Conservation (phyloP, 2,113 vertebrate genomes). For the Festucalex cinctus region DNA sequence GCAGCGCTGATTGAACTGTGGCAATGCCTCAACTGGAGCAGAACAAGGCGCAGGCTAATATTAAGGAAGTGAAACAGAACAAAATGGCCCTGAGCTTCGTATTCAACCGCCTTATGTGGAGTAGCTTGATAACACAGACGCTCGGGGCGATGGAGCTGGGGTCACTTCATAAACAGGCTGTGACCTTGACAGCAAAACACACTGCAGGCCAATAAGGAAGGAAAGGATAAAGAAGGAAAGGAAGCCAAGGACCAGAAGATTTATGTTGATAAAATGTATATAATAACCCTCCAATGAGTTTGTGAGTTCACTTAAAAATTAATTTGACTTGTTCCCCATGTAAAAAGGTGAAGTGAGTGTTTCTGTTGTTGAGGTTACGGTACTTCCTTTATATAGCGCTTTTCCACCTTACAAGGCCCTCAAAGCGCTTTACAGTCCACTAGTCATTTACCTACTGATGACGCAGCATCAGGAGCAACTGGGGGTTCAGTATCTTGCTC, state of each 20-base stretch:
- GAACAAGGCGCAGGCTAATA: constrained; percentile 44
- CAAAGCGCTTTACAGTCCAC: too few relatives aligned
- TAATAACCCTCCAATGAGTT: not conserved
- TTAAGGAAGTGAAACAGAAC: constrained; percentile 38
- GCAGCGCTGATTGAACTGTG: constrained; percentile 24
- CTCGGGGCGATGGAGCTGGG: constrained; percentile 20
- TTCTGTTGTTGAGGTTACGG: too few relatives aligned
- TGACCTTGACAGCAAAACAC: constrained; percentile 34
- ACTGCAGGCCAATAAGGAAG: constrained; percentile 12
- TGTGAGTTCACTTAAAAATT: not conserved
- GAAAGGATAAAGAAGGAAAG: not conserved
- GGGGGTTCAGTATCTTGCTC: too few relatives aligned
- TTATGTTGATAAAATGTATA: not conserved
- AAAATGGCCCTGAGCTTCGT: constrained; percentile 21
- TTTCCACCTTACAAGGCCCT: too few relatives aligned
- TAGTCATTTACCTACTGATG: too few relatives aligned
- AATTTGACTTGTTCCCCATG: not conserved
- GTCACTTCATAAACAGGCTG: constrained; percentile 44
- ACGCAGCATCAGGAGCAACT: too few relatives aligned
- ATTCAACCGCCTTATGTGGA: constrained; percentile 22
- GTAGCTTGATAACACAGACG: constrained; percentile 6
- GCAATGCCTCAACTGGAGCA: constrained; percentile 43
- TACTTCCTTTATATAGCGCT: too few relatives aligned
- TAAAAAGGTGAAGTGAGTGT: too few relatives aligned
- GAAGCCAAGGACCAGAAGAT: not conserved